Base-by-base conservation (phyloP, 2,797 vertebrate genomes). In the Gallinago stenura region DNA sequence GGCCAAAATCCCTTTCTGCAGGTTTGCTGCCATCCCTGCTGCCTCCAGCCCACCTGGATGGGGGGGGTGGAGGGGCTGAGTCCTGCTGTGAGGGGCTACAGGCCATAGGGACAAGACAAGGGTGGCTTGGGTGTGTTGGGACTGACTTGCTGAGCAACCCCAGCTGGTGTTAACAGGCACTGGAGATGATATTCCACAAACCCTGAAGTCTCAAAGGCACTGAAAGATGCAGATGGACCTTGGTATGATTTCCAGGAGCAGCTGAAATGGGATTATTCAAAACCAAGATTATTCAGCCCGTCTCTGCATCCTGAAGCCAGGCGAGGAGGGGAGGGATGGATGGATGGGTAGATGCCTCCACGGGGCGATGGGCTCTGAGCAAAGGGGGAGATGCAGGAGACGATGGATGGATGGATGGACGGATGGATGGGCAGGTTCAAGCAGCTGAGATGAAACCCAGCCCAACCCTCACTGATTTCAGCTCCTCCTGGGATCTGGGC, bases 1-100 rank as follows among this genome's bases (percentile, higher is more conserved):
- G 97, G 90, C 48, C 9, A 9, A 21, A 83, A 25, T 20, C 39
- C 58, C 71, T 61, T 90, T 93, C 56, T 90, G 90, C 95, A 95
- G 82, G 45, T 80, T 83, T 35, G 43, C 65, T 68, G 75, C 83
- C 80, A 17, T 53, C 70, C 10, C 75, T 1, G 1, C 58, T 72
- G 43, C 48, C 54, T 10, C 7, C 75, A 87, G 76, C 45, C 48
- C 51, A 4, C n/a, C 35, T 41, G 78, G 31, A 2, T 56, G 88
- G 17, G 19, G 53, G 33, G 3, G 83, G 2, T 15, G 61, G 48
- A 56, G 39, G n/a, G 5, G 0, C 31, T 75, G 70, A 73, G 64
- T 88, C n/a, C 15, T 0, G 5, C 50, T 13, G 41, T 51, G 48
- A 31, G 5, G 33, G 30, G 15, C 1, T 6, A 10, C 18, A 73